Conservation (phyloP, 2,797 vertebrate species). For the Xyrichtys novacula region DNA sequence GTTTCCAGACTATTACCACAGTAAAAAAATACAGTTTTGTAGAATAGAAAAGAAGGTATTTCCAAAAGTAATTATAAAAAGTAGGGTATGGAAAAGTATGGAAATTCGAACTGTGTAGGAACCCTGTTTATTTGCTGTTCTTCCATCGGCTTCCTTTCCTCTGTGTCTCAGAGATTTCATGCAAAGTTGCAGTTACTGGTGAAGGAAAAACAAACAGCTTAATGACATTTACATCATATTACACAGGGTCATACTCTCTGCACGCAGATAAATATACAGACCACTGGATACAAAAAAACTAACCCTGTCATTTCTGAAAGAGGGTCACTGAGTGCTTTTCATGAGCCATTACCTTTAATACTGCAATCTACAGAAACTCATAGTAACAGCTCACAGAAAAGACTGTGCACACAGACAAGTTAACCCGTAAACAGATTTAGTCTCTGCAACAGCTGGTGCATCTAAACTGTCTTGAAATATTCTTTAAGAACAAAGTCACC, state of each 20-base stretch:
- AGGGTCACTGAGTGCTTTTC: background rate
- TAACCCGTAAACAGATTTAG: background rate
- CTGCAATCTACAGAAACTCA: background rate
- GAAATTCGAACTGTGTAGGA: too few species aligned
- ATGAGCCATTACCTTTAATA: background rate
- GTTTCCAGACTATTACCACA: too few species aligned
- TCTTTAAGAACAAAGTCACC: conserved; percentile 13
- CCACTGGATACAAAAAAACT: background rate
- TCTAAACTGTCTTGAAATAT: conserved; percentile 31
- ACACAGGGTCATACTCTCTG: background rate
- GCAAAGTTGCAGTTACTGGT: background rate
- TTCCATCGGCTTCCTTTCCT: background rate
- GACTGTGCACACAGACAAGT: background rate
- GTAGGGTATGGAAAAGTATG: too few species aligned
- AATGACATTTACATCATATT: background rate
- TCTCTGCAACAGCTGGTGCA: conserved; percentile 28
- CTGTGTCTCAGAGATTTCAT: background rate
- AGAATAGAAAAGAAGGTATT: too few species aligned
- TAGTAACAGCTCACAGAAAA: background rate
- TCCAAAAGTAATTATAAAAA: too few species aligned
- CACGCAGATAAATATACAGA: background rate
- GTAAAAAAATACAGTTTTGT: too few species aligned
- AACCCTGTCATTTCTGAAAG: background rate
- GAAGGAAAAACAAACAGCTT: background rate
- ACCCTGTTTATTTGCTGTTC: too few species aligned